A percentile compares a stretch with the other conserved stretches of the same genome.
These are phyloP conservation scores for Percina caprodes DNA, from an alignment of 2,113 vertebrate species.

Conservation along the genomic window DNA sequence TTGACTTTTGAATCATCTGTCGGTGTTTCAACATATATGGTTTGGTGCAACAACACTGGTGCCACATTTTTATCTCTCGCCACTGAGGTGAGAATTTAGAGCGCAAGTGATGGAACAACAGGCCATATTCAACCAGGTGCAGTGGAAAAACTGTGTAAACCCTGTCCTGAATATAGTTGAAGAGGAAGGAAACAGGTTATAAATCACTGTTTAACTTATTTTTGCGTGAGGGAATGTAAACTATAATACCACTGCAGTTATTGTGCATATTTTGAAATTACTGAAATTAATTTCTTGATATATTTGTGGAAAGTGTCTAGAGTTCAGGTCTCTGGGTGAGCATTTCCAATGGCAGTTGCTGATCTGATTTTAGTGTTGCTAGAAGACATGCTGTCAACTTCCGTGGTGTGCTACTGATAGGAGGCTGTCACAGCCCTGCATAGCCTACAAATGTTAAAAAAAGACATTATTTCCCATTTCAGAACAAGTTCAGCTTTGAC, in stretches of 20 bases:
- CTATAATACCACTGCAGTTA: not conserved
- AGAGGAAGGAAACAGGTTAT: not conserved
- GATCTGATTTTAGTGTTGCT: not conserved
- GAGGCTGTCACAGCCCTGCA: not conserved
- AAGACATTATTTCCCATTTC: not conserved
- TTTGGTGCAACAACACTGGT: not conserved
- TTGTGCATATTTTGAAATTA: not conserved
- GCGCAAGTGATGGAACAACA: not conserved
- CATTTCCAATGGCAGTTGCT: not conserved
- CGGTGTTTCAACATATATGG: not conserved
- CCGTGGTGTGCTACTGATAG: not conserved
- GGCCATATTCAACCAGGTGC: not conserved
- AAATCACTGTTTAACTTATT: too few species aligned
- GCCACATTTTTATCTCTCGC: not conserved
- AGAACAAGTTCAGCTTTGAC: not conserved
- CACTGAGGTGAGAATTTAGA: not conserved
- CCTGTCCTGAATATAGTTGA: not conserved
- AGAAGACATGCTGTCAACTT: not conserved
- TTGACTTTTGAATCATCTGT: constrained; percentile 4
- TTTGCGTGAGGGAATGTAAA: not conserved
- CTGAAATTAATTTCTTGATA: not conserved
- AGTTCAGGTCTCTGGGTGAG: not conserved
- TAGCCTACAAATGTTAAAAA: not conserved
- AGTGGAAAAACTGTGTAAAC: not conserved
- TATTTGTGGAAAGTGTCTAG: not conserved